phyloP scores from a whole-genome alignment of 2,113 vertebrate species.

The Hemiscyllium ocellatum region DNA sequence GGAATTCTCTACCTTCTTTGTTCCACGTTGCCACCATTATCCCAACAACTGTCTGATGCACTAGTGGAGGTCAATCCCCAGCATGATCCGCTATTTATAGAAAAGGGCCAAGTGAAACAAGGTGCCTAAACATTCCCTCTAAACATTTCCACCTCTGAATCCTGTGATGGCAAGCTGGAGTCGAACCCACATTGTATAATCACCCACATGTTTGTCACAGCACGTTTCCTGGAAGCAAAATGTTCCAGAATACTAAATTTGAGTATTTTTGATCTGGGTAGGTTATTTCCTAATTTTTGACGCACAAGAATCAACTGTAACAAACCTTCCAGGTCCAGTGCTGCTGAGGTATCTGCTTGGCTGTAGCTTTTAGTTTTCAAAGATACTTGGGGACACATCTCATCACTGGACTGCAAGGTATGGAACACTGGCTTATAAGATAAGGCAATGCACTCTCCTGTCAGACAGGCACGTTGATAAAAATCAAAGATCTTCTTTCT shows the following conservation, averaged over 20 bases:
- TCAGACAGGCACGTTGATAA: slow-evolving; percentile 44
- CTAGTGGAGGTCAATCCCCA: background rate
- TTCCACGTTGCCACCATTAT: background rate
- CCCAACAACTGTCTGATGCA: background rate
- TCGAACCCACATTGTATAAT: background rate
- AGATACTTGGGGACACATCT: slow-evolving; percentile 40
- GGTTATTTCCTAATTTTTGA: background rate
- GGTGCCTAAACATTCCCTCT: background rate
- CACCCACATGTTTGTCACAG: background rate
- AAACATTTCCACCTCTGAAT: background rate
- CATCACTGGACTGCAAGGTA: slow-evolving; percentile 37
- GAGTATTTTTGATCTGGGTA: background rate
- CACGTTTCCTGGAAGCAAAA: background rate
- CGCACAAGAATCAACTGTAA: background rate
- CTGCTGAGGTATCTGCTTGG: background rate
- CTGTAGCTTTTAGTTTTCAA: background rate
- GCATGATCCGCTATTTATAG: background rate
- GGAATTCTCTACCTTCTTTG: no score
- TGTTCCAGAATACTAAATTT: background rate
- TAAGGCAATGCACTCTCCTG: slow-evolving; percentile 42
- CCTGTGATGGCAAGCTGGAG: background rate
- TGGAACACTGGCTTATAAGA: slow-evolving; percentile 43
- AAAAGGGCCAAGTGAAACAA: background rate
- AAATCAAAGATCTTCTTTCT: slow-evolving; percentile 45
- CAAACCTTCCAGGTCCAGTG: background rate